Conservation (phyloP, 1,140 invertebrate genomes). For the Drosophila ambigua region DNA sequence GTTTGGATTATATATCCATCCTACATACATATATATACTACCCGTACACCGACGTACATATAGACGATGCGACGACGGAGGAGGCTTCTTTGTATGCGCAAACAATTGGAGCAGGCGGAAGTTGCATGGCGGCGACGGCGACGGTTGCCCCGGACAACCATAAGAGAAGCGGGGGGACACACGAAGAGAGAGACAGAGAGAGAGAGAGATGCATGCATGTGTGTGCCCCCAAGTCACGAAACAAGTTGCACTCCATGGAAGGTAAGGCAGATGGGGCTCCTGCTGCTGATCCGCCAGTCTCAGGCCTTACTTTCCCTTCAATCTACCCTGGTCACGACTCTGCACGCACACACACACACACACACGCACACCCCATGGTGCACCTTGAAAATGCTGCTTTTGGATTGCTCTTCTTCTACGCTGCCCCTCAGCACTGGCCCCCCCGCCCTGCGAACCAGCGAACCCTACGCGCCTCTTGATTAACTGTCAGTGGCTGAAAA, state of each 20-base stretch:
- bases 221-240: neutral
- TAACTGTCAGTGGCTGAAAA: slow-evolving; percentile 81
- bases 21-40: slow-evolving; percentile 27
- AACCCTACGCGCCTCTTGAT: slow-evolving; percentile 60
- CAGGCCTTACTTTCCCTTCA: too few relatives aligned
- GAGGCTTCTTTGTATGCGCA: slow-evolving; percentile 74
- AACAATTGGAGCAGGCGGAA: slow-evolving; percentile 82
- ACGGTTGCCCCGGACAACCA: slow-evolving; percentile 49
- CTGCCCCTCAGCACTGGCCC: neutral
- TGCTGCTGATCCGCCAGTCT: neutral
- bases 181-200: slow-evolving; percentile 19
- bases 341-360: slow-evolving; percentile 18
- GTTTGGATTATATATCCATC: slow-evolving; percentile 71
- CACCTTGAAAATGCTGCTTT: slow-evolving; percentile 68
- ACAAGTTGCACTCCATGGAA: too few relatives aligned
- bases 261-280: neutral
- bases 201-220: neutral
- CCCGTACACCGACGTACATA: slow-evolving; percentile 13
- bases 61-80: slow-evolving; percentile 53
- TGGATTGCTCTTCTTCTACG: slow-evolving; percentile 7
- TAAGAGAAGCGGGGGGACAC: slow-evolving; percentile 1
- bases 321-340: slow-evolving; percentile 23
- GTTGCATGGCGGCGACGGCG: slow-evolving; percentile 64
- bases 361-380: slow-evolving; percentile 18
- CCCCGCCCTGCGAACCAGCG: too few relatives aligned